phyloP scores from a whole-genome alignment of 2,113 vertebrate genomes.

The Sterrhoptilus dennistouni region DNA sequence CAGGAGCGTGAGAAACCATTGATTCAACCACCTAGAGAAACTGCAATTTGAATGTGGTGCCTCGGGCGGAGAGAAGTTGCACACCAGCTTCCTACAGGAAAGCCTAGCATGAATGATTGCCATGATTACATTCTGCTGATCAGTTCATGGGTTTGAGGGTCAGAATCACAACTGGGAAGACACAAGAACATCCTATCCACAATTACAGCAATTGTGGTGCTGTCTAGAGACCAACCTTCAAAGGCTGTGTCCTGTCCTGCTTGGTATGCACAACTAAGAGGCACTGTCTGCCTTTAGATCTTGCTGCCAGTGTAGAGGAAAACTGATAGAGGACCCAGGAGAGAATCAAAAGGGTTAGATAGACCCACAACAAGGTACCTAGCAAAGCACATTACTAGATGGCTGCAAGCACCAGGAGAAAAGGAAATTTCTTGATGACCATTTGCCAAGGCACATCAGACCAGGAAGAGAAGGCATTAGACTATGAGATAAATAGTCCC shows the following conservation, averaged over 20 bases:
- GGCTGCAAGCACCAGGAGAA: not conserved
- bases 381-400: not conserved
- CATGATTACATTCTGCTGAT: not conserved
- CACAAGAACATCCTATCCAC: not conserved
- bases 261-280: not conserved
- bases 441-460: not conserved
- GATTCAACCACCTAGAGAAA: constrained; percentile 11
- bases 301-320: not conserved
- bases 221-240: not conserved
- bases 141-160: not conserved
- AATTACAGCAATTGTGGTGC: not conserved
- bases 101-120: not conserved
- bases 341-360: not conserved
- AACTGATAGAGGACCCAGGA: not conserved
- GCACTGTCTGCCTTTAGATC: not conserved
- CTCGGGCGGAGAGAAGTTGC: not conserved
- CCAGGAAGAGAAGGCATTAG: not conserved
- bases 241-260: not conserved
- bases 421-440: not conserved
- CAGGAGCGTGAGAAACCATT: not conserved
- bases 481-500: not conserved
- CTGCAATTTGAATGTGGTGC: not conserved
- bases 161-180: not conserved
- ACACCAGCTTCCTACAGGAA: not conserved
- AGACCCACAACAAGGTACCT: not conserved